phyloP scores from a whole-genome alignment of 2,888 invertebrate species.

The Colletes collaris region DNA sequence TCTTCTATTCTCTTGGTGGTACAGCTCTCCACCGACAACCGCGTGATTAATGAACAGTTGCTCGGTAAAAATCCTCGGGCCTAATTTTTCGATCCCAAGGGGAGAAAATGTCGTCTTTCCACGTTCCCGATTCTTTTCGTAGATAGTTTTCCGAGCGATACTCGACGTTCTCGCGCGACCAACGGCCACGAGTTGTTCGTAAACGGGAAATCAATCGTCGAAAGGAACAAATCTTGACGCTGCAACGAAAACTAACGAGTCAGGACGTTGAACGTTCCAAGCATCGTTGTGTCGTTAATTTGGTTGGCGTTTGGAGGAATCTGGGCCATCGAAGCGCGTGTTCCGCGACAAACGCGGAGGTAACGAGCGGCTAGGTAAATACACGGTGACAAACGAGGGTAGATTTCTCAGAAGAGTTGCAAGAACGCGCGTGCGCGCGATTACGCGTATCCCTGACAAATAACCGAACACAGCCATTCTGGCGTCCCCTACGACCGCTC shows the following conservation, averaged over 20 bases:
- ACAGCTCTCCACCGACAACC: conserved; percentile 10
- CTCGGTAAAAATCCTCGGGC: background rate
- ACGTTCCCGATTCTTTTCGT: too few species aligned
- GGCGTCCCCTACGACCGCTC: conserved; percentile 53
- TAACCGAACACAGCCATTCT: conserved; percentile 72
- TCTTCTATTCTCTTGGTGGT: conserved; percentile 25
- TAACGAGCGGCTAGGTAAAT: background rate
- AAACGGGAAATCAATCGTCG: conserved; percentile 16
- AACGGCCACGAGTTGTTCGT: background rate
- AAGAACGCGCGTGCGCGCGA: conserved; percentile 60
- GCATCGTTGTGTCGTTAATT: too few species aligned
- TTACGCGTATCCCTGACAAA: conserved; percentile 70
- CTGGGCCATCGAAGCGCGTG: background rate
- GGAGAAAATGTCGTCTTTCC: background rate
- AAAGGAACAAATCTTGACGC: too few species aligned
- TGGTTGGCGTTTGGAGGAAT: too few species aligned
- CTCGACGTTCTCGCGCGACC: background rate
- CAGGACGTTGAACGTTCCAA: background rate
- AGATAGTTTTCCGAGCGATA: too few species aligned
- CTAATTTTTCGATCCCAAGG: background rate
- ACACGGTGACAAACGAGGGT: background rate
- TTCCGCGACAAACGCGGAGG: too few species aligned
- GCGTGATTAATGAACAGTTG: conserved; percentile 28
- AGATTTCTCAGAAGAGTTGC: conserved; percentile 15
- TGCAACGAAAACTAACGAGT: background rate